Conservation (phyloP, 2,797 vertebrate species). For the Syngnathus acus region DNA sequence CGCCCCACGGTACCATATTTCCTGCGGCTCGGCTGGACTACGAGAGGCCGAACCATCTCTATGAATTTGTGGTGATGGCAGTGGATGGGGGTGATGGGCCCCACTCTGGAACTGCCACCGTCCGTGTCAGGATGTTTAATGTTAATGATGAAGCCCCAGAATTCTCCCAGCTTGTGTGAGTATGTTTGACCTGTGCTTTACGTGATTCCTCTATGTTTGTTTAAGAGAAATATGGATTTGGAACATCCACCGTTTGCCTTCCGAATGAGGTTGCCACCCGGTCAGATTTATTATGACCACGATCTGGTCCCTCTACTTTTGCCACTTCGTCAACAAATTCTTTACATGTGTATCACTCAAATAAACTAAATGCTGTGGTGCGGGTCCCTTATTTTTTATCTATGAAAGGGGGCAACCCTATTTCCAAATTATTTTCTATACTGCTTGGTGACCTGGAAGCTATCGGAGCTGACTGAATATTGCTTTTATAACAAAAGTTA, state of each 20-base stretch:
- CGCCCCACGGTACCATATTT: constrained; percentile 78
- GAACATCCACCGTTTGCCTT: background rate
- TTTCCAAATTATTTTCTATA: background rate
- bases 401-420: too few species aligned
- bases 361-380: too few species aligned
- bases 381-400: too few species aligned
- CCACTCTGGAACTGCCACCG: constrained; percentile 80
- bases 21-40: constrained; percentile 77
- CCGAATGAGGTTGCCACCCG: too few species aligned
- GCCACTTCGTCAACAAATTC: too few species aligned
- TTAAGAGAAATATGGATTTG: background rate
- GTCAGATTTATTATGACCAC: too few species aligned
- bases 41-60: constrained; percentile 80
- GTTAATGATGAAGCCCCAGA: constrained; percentile 83
- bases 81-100: constrained; percentile 78
- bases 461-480: background rate
- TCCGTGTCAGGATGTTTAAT: constrained; percentile 80
- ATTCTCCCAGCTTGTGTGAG: constrained; percentile 82
- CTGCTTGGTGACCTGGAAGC: background rate
- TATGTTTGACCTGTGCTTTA: background rate
- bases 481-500: background rate
- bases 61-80: constrained; percentile 86
- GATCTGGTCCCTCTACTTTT: too few species aligned
- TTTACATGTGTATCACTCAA: too few species aligned
- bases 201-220: background rate